Conservation (phyloP, 2,888 invertebrate species). For the Fragum fragum region DNA sequence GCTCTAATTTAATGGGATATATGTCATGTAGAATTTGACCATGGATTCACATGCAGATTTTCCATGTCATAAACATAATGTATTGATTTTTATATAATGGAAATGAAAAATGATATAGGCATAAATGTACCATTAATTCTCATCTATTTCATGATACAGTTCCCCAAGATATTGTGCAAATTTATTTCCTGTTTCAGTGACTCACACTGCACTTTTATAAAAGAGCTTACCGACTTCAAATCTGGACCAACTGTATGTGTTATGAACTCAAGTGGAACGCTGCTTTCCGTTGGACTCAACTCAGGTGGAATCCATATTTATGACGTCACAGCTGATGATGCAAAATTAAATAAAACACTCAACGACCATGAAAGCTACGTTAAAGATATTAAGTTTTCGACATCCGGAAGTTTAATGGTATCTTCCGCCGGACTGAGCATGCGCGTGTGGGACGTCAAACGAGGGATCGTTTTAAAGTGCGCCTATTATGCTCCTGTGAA, state of each 20-base stretch:
- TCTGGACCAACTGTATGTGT: neutral
- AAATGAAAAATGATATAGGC: neutral
- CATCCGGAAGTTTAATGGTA: conserved; percentile 49
- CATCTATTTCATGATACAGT: no score
- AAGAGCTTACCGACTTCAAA: conserved; percentile 26
- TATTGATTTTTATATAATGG: neutral
- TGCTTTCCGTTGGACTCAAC: conserved; percentile 41
- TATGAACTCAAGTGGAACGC: conserved; percentile 44
- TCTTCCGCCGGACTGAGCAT: conserved; percentile 58
- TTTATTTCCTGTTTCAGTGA: conserved; percentile 36
- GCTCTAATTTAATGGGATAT: no score
- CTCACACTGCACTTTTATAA: conserved; percentile 14
- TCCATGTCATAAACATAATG: no score
- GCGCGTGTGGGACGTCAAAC: conserved; percentile 61
- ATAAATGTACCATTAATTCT: neutral
- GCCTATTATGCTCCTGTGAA: conserved; percentile 59
- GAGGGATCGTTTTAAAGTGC: conserved; percentile 35
- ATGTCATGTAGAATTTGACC: no score
- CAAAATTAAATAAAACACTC: conserved; percentile 4
- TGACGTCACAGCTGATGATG: conserved; percentile 33
- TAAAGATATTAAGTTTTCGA: conserved; percentile 53
- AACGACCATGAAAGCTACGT: conserved; percentile 52
- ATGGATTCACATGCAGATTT: no score
- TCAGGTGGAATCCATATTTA: conserved; percentile 50
- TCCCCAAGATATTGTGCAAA: no score